Evolutionary conservation across 2,888 invertebrate species (phyloP).

Genomic region (Spilarctia lutea): DNA sequence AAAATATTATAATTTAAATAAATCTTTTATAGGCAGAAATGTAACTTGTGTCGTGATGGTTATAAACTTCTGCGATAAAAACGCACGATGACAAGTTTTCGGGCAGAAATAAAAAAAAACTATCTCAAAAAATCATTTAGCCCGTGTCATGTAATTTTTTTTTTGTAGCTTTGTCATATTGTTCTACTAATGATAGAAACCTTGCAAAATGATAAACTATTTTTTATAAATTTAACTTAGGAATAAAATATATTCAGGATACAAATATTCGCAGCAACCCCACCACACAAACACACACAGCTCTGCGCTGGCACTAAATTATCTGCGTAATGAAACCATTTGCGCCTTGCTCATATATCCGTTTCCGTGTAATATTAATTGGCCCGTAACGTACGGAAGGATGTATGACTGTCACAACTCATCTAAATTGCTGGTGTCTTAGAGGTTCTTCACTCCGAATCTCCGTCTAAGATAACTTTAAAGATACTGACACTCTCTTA

Average conservation of each 20-base stretch:
- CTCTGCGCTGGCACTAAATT: conserved; percentile 60
- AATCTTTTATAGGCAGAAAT: background rate
- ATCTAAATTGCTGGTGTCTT: conserved; percentile 77
- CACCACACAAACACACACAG: conserved; percentile 9
- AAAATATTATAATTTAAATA: background rate
- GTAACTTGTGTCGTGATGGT: no score
- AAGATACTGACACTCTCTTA: background rate
- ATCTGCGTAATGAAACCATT: conserved; percentile 78
- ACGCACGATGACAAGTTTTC: no score
- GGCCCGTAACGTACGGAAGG: conserved; percentile 82
- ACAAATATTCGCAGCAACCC: background rate
- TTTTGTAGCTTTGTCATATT: no score
- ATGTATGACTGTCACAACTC: conserved; percentile 82
- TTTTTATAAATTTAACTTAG: background rate
- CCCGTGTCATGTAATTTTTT: no score
- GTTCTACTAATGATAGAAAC: no score
- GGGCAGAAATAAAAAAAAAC: no score
- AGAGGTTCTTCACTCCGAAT: conserved; percentile 26
- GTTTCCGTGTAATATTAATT: conserved; percentile 85
- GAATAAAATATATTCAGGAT: background rate
- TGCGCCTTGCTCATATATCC: conserved; percentile 80
- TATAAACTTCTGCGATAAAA: no score
- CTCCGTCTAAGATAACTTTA: conserved; percentile 27
- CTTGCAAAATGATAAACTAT: background rate
- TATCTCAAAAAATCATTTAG: no score